phyloP scores from a whole-genome alignment of 2,113 vertebrate genomes.

The Pavo muticus region DNA sequence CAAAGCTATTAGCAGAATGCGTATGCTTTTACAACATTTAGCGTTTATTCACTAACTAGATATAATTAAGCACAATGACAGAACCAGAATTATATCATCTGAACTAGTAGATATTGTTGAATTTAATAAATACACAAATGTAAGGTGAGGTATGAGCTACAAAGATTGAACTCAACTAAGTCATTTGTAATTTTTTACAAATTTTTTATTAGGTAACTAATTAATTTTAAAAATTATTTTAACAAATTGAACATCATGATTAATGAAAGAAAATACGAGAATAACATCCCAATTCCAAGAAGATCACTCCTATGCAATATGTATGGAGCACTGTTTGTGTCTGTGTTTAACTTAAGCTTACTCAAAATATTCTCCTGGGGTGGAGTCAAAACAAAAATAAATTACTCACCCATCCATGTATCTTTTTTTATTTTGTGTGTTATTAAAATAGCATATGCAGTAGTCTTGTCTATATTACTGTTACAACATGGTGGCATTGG shows the following conservation, averaged over 20 bases:
- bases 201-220: background rate
- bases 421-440: background rate
- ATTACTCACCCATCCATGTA: background rate
- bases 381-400: conserved; percentile 12
- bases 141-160: background rate
- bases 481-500: background rate
- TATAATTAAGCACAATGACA: background rate
- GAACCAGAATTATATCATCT: background rate
- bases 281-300: background rate
- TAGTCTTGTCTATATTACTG: background rate
- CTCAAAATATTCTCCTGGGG: background rate
- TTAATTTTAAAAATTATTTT: background rate
- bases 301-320: background rate
- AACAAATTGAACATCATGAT: background rate
- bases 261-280: background rate
- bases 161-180: background rate
- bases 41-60: background rate
- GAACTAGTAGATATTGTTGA: background rate
- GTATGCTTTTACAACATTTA: background rate
- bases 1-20: background rate
- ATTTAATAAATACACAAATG: background rate
- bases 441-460: background rate
- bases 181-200: background rate
- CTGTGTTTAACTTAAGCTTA: background rate
- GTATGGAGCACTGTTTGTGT: background rate